Percentiles rank a stretch among this genome's conserved stretches.
Evolutionary conservation across 2,888 invertebrate species (phyloP).

Genomic region (Fragum sueziense): DNA sequence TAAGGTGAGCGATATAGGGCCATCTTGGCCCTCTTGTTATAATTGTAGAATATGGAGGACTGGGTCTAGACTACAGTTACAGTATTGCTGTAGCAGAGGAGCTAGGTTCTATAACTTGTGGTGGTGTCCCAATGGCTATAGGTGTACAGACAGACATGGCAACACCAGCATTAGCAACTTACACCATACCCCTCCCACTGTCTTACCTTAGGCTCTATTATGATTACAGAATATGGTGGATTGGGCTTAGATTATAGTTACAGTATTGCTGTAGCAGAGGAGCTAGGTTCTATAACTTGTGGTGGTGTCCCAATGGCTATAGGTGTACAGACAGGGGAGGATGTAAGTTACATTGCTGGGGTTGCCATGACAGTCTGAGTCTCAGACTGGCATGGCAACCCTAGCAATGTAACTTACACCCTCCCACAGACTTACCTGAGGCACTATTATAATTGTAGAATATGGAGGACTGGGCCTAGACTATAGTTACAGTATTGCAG

Average conservation of each 20-base stretch:
- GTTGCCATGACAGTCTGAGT: slow-evolving; percentile 84
- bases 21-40: too few species aligned
- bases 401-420: slow-evolving; percentile 84
- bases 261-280: slow-evolving; percentile 84
- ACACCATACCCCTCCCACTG: too few species aligned
- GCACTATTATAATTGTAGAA: too few species aligned
- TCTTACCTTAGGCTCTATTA: too few species aligned
- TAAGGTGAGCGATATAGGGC: too few species aligned
- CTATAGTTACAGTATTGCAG: slow-evolving; percentile 83
- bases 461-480: slow-evolving; percentile 85
- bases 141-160: slow-evolving; percentile 85
- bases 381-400: slow-evolving; percentile 85
- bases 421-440: too few species aligned
- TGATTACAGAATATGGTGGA: slow-evolving; percentile 63
- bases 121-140: slow-evolving; percentile 83
- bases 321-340: slow-evolving; percentile 84
- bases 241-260: slow-evolving; percentile 85
- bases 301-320: slow-evolving; percentile 84
- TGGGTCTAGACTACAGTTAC: slow-evolving; percentile 85
- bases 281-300: slow-evolving; percentile 84
- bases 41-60: slow-evolving; percentile 64
- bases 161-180: slow-evolving; percentile 84
- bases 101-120: slow-evolving; percentile 84
- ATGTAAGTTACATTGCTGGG: too few species aligned
- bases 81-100: slow-evolving; percentile 84